phyloP scores from a whole-genome alignment of 2,113 vertebrate genomes.

The Climacteris rufus region DNA sequence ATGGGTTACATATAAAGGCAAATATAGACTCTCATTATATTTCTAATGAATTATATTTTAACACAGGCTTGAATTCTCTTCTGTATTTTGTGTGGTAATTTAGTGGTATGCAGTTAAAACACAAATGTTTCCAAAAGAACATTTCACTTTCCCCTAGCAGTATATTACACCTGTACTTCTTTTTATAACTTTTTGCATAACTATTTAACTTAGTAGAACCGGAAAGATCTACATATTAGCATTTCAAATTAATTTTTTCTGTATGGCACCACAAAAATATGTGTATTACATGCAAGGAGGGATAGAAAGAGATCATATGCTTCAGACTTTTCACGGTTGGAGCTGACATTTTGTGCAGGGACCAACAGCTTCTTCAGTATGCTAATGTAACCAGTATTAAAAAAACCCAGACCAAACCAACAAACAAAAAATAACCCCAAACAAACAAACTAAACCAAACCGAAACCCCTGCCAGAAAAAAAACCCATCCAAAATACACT shows the following conservation, averaged over 20 bases:
- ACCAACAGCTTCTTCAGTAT: neutral
- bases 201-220: neutral
- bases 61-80: neutral
- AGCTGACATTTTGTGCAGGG: neutral
- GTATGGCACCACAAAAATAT: neutral
- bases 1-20: neutral
- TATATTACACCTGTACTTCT: neutral
- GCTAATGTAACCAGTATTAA: neutral
- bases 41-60: neutral
- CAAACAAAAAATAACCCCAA: neutral
- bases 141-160: neutral
- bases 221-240: neutral
- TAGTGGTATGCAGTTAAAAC: neutral
- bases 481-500: neutral
- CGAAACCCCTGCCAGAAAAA: neutral
- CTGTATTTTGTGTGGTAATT: neutral
- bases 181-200: neutral
- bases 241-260: neutral
- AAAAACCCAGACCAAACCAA: neutral
- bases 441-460: too few species aligned
- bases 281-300: neutral
- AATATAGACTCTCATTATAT: neutral
- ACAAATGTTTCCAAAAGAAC: neutral
- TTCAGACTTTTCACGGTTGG: neutral
- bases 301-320: neutral